Base-by-base conservation (phyloP, 1,140 invertebrate genomes). In the Onthophagus taurus region DNA sequence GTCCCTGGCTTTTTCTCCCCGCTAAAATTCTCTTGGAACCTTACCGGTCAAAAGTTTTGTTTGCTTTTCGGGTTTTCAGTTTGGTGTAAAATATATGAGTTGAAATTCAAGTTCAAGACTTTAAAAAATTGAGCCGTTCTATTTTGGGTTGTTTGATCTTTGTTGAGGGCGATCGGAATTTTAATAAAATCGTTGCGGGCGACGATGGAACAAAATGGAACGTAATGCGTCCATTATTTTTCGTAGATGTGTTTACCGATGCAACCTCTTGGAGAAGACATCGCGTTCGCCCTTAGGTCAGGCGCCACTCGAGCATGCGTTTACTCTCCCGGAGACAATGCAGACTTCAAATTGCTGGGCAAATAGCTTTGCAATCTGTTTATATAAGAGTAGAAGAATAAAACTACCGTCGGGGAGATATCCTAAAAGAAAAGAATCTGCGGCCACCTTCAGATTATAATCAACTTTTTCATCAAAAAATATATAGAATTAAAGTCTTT, bases 201-300 rank as follows among this genome's bases (percentile, higher is more conserved):
- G n/a, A n/a, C n/a, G n/a, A n/a, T n/a, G n/a, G n/a, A n/a, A n/a
- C n/a, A n/a, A 30, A 30, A 30, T 11, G 11, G 29, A n/a, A 30
- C 21, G 19, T 36, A 17, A 37, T 37, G 16, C 16, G 47, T 35
- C 47, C 42, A 44, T 48, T 48, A 48, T 44, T 48, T 48, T 48
- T 43, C 35, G 29, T 30, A 39, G 42, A 34, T 38, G 42, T 44
- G 42, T 48, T 48, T 48, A 48, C 47, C 41, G 39, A 48, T 44
- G 23, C 42, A 38, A 42, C 20, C 21, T 19, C 42, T 34, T 31
- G 44, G 42, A 48, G 47, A 37, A 20, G 36, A 31, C 34, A 13
- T 35, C 35, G 31, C 44, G 21, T 31, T 42, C 39, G 34, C 42
- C 47, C 47, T 44, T 31, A 34, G 35, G 47, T 34, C 13, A 39